Evolutionary conservation across 2,113 vertebrate genomes (phyloP), one percentile per base, ranked within the genome.

Genomic region (Myiagra hebetior): DNA sequence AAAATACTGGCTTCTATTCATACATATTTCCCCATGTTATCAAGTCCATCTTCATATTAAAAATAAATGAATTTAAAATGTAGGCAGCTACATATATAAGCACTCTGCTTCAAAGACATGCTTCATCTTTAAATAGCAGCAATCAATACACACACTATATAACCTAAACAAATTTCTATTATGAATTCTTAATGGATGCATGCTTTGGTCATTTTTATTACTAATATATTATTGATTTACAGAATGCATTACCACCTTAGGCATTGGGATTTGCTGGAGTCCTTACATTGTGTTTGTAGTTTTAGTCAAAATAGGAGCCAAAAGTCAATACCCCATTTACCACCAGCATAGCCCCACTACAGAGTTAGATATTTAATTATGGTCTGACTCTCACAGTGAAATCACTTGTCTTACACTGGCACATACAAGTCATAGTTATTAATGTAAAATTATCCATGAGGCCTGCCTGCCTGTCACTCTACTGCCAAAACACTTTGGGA

Each of bases 281-380:
- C 81, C 56, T 65, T 93, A 94, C 84, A 96, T 15, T 80, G 79
- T 76, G 39, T 41, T 37, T 93, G 70, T 27, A 87, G 72, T 91
- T 97, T 95, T 84, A 94, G 81, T 87, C 92, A 97, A 97, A 97
- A 91, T 39, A 96, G 4, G 52, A 94, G 87, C 37, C 46, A n/a
- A 93, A 96, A 95, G 85, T 96, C 80, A 69, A 96, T 97, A 98
- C 91, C 37, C 89, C 90, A 96, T 97, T 98, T 96, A 86, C 96
- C 96, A 95, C 91, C 89, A 91, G 85, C 46, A 24, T 67, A 41
- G 79, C 42, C 62, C 49, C 33, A 77, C 46, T 77, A 64, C 13
- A 46, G 41, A 56, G 64, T 33, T 76, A 70, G 93, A 50, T 72
- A 72, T 92, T 97, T 93, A 95, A 95, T 82, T 91, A 94, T 49